These are phyloP conservation scores for Cephus pulcher DNA, from an alignment of 2,888 invertebrate species.

Conservation along the genomic window DNA sequence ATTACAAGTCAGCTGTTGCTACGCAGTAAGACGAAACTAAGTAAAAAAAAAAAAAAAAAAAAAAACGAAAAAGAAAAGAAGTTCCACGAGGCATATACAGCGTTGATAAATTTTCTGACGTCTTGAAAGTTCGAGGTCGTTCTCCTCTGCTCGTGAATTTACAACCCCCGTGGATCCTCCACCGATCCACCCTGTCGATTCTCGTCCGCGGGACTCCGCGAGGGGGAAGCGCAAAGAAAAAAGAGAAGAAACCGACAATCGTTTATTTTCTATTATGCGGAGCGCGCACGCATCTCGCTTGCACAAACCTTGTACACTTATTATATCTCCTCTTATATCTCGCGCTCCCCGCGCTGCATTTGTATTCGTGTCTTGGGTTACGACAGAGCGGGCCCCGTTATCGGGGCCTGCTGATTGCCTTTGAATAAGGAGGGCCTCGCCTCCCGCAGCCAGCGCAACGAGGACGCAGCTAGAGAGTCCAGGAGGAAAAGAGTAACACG, in stretches of 20 bases:
- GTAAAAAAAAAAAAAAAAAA: no score
- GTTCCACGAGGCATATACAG: no score
- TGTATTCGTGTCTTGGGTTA: conserved; percentile 70
- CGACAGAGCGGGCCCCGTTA: conserved; percentile 64
- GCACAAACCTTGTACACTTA: conserved; percentile 2
- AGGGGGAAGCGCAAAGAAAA: neutral
- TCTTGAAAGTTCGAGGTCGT: no score
- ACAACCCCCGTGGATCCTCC: no score
- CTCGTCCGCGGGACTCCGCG: no score
- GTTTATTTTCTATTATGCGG: conserved; percentile 3
- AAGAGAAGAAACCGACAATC: neutral
- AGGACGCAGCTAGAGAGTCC: conserved; percentile 39
- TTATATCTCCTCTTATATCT: conserved; percentile 30
- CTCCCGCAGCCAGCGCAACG: conserved; percentile 38
- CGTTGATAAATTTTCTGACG: no score
- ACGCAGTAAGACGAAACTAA: no score
- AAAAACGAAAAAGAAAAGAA: no score
- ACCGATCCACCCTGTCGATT: no score
- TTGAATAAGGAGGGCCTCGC: conserved; percentile 55
- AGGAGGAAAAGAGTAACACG: conserved; percentile 55
- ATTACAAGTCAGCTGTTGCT: no score
- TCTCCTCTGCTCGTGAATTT: no score
- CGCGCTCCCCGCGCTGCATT: conserved; percentile 64
- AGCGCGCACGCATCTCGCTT: conserved; percentile 4
- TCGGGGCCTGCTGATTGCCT: conserved; percentile 64